These are phyloP conservation scores for Hippoglossus stenolepis DNA, from an alignment of 2,113 vertebrate genomes.

Conservation along the genomic window DNA sequence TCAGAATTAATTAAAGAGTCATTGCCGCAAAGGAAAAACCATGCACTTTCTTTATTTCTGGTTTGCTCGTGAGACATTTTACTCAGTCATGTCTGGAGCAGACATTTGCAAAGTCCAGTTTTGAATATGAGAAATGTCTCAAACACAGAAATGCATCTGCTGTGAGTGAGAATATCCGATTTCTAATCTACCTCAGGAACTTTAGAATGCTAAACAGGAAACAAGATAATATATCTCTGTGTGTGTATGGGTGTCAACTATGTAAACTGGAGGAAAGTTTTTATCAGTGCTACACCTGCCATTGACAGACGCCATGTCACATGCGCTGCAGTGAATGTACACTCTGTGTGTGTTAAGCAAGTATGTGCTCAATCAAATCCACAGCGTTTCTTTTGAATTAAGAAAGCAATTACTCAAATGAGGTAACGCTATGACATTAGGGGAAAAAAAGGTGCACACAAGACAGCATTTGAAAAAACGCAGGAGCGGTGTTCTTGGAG, in stretches of 20 bases:
- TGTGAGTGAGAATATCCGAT: constrained; percentile 27
- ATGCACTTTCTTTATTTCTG: constrained; percentile 32
- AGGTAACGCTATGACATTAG: constrained; percentile 1
- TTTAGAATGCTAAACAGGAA: constrained; percentile 47
- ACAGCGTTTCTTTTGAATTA: background rate
- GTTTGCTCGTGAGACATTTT: constrained; percentile 33
- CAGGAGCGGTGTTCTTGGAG: background rate
- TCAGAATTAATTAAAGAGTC: constrained; percentile 51
- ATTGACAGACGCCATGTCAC: constrained; percentile 43
- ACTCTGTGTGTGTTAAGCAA: constrained; percentile 5
- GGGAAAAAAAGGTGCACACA: background rate
- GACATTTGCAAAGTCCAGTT: background rate
- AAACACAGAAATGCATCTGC: background rate
- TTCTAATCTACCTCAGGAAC: constrained; percentile 26
- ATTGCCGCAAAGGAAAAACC: constrained; percentile 51
- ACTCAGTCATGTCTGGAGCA: constrained; percentile 49
- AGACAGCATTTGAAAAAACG: background rate
- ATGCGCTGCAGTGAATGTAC: constrained; percentile 11
- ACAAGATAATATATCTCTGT: constrained; percentile 32
- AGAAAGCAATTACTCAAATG: background rate
- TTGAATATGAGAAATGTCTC: background rate
- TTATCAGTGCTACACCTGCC: constrained; percentile 64
- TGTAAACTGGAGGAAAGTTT: constrained; percentile 56
- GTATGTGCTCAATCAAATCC: background rate
- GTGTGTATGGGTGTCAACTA: constrained; percentile 64